Evolutionary conservation across 1,140 invertebrate species (phyloP).

Genomic region (Teleogryllus occipitalis): DNA sequence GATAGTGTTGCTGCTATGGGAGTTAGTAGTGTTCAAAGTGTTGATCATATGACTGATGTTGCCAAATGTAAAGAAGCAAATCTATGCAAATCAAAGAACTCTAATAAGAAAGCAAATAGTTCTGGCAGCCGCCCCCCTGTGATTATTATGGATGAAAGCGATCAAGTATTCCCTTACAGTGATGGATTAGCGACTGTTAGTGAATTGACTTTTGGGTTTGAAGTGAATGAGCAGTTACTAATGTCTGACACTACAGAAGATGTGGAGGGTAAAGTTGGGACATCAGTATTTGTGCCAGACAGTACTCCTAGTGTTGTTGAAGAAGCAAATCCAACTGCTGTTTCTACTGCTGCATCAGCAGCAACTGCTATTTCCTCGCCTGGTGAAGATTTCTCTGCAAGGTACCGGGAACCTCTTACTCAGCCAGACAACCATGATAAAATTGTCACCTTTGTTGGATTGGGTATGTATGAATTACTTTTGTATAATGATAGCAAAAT

Average conservation of each 20-base stretch:
- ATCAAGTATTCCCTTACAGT: constrained; percentile 8
- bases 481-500: neutral
- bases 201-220: constrained; percentile 22
- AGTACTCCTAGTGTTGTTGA: neutral
- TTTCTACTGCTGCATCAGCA: neutral
- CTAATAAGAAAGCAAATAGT: constrained; percentile 7
- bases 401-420: constrained; percentile 8
- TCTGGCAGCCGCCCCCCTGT: constrained; percentile 16
- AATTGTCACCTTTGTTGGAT: constrained; percentile 18
- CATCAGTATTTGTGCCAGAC: neutral
- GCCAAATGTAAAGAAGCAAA: neutral
- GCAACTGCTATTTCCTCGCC: no score
- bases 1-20: neutral
- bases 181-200: constrained; percentile 16
- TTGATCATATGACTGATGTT: neutral
- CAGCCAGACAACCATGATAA: constrained; percentile 17
- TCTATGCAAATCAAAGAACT: neutral
- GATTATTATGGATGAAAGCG: constrained; percentile 16
- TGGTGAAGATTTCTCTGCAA: constrained; percentile 10
- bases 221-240: constrained; percentile 19
- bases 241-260: constrained; percentile 15
- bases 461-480: constrained; percentile 12
- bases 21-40: neutral
- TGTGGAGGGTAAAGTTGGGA: neutral
- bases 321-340: neutral